Conservation (phyloP, 2,888 invertebrate genomes). For the Archips xylosteana region DNA sequence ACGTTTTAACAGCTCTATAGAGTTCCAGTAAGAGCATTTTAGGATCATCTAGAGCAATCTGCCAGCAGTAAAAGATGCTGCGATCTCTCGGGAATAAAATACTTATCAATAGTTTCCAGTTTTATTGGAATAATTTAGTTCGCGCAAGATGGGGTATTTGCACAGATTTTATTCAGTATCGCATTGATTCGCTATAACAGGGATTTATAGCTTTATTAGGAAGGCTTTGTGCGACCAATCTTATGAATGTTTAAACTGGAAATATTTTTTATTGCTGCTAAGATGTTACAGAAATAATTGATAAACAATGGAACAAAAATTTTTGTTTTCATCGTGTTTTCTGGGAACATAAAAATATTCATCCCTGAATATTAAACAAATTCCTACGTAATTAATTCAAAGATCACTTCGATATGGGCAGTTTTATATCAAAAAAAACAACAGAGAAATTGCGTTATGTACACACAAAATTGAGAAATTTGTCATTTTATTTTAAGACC, state of each 20-base stretch:
- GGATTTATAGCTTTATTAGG: constrained; percentile 10
- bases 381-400: too few relatives aligned
- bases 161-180: constrained; percentile 47
- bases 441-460: too few relatives aligned
- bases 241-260: background rate
- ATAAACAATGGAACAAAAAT: too few relatives aligned
- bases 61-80: constrained; percentile 74
- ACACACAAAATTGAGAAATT: too few relatives aligned
- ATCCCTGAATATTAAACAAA: too few relatives aligned
- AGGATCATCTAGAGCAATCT: constrained; percentile 71
- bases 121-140: constrained; percentile 67
- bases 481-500: too few relatives aligned
- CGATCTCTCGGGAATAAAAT: constrained; percentile 73
- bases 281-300: background rate
- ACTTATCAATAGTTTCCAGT: constrained; percentile 80
- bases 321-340: too few relatives aligned
- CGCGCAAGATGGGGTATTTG: constrained; percentile 50
- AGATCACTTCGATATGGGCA: too few relatives aligned
- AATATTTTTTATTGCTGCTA: background rate
- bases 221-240: background rate
- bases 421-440: too few relatives aligned
- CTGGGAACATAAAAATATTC: too few relatives aligned
- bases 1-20: constrained; percentile 69
- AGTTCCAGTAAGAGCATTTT: constrained; percentile 66
- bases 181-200: background rate